Percentiles rank a stretch among this genome's conserved stretches.
These are phyloP conservation scores for Perccottus glenii DNA, from an alignment of 2,113 vertebrate species.

Conservation along the genomic window DNA sequence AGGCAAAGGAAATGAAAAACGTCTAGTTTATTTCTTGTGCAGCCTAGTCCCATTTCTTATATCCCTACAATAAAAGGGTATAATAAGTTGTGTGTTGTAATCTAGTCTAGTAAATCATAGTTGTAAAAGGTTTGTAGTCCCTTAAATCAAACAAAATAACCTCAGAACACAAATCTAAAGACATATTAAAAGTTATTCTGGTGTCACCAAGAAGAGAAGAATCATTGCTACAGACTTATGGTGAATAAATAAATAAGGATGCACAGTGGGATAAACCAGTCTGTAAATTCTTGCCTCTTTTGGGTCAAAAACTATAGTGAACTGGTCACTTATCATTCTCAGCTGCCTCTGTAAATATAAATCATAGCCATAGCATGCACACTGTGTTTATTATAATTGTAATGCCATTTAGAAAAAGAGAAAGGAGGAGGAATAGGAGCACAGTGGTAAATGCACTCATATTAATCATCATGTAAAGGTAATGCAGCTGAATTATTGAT, in stretches of 20 bases:
- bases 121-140: not conserved
- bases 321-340: slow-evolving; percentile 35
- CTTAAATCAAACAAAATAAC: not conserved
- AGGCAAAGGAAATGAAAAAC: slow-evolving; percentile 4
- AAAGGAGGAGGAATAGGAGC: slow-evolving; percentile 34
- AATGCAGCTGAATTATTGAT: slow-evolving; percentile 68
- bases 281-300: slow-evolving; percentile 13
- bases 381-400: slow-evolving; percentile 57
- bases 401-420: slow-evolving; percentile 56
- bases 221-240: no score
- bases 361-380: slow-evolving; percentile 46
- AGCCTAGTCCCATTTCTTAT: not conserved
- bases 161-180: not conserved
- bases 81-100: no score
- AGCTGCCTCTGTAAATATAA: slow-evolving; percentile 49
- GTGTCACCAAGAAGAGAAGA: not conserved
- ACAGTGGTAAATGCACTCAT: slow-evolving; percentile 42
- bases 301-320: slow-evolving; percentile 21
- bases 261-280: not conserved
- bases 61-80: not conserved
- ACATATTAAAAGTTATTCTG: not conserved
- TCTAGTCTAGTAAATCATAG: not conserved
- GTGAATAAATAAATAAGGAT: slow-evolving; percentile 1
- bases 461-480: slow-evolving; percentile 64
- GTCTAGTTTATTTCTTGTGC: not conserved